Base-by-base conservation (phyloP, 2,888 invertebrate genomes). In the Microctonus brassicae region DNA sequence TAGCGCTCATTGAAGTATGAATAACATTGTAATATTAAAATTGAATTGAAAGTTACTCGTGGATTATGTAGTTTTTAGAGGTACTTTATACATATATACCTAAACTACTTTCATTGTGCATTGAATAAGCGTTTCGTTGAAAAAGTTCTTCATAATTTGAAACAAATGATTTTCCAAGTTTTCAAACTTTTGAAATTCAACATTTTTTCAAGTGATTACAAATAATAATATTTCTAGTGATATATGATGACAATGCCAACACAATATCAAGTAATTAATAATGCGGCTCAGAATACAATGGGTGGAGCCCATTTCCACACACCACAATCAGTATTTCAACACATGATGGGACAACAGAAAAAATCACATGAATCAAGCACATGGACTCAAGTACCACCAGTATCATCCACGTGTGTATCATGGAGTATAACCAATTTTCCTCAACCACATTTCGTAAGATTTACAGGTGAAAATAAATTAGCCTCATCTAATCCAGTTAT, bases 271-370 rank as follows among this genome's bases (percentile, higher is more conserved):
- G 63, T 76, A 70, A 75, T 77, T 70, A 73, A 73, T 74, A 57
- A 75, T 73, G 72, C 71, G 55, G 74, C 76, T 58, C 77, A 86
- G 82, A 84, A 81, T 77, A 77, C 80, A 62, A 83, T 83, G 81
- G 85, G 85, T 72, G 84, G 85, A 69, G 73, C 84, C 5, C 81
- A 87, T 73, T 75, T 86, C 22, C 85, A 84, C 55, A 86, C 83
- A 22, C 84, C 86, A 3, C 83, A 81, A 36, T 86, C 87, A 0
- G 82, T 87, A 77, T 87, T 87, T 70, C 84, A 86, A 78, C 86
- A 86, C 34, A 84, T 85, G 80, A 86, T 86, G 80, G 83, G 77
- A n/a, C 84, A 83, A 36, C 82, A 83, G 66, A 77, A 73, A 57
- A 36, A 72, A 3, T 75, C 77, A 2, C 82, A 82, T 68, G 82